phyloP scores from a whole-genome alignment of 1,140 invertebrate genomes.

The Drosophila littoralis region DNA sequence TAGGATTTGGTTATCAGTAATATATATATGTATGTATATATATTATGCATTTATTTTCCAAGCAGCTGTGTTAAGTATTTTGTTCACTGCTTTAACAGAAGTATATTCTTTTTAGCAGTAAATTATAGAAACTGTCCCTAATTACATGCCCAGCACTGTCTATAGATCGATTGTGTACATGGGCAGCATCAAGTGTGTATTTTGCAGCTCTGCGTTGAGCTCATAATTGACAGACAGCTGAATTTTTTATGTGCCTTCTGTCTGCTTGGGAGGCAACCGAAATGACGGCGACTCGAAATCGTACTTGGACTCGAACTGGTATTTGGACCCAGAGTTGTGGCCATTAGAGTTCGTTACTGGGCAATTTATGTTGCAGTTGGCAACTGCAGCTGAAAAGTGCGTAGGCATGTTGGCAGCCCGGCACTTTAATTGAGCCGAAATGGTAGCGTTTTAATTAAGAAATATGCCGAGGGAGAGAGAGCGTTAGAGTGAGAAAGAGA shows the following conservation, averaged over 20 bases:
- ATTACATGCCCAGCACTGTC: not conserved
- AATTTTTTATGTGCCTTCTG: conserved; percentile 66
- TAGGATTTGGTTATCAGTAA: too few species aligned
- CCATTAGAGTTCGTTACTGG: not conserved
- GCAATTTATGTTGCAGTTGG: conserved; percentile 2
- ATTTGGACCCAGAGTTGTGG: conserved; percentile 3
- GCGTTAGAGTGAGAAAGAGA: not conserved
- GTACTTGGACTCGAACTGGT: not conserved
- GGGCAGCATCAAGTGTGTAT: conserved; percentile 64
- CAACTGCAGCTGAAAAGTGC: conserved; percentile 58
- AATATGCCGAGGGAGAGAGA: conserved; percentile 25
- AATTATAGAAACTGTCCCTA: not conserved
- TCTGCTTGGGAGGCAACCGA: conserved; percentile 35
- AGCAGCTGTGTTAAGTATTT: too few species aligned
- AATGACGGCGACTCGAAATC: not conserved
- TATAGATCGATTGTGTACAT: conserved; percentile 26
- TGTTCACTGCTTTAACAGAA: too few species aligned
- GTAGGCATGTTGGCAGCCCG: conserved; percentile 48
- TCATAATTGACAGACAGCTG: conserved; percentile 77
- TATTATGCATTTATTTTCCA: not conserved
- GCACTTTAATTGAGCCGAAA: conserved; percentile 60
- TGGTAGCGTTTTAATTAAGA: conserved; percentile 66
- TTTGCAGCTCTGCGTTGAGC: conserved; percentile 46
- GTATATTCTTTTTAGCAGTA: not conserved
- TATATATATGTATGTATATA: conserved; percentile 19